Conservation (phyloP, 2,888 invertebrate species). For the Microctonus brassicae region DNA sequence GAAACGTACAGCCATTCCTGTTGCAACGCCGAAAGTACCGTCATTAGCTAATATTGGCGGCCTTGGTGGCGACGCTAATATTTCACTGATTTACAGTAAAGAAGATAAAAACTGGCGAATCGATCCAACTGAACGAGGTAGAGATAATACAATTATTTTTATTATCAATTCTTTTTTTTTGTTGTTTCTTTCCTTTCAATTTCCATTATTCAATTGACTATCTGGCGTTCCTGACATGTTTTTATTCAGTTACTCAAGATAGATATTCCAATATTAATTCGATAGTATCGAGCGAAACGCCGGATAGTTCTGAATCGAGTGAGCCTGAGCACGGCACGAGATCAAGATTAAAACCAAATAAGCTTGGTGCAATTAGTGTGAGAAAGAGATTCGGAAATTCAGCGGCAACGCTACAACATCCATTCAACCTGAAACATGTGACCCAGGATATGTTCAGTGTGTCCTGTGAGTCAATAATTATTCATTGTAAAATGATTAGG, state of each 20-base stretch:
- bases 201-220: slow-evolving; percentile 21
- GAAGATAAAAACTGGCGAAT: slow-evolving; percentile 67
- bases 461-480: slow-evolving; percentile 64
- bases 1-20: slow-evolving; percentile 84
- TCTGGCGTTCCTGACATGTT: slow-evolving; percentile 27
- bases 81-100: slow-evolving; percentile 66
- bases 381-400: slow-evolving; percentile 66
- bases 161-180: slow-evolving; percentile 16
- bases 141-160: slow-evolving; percentile 24
- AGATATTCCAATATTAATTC: slow-evolving; percentile 38
- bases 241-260: slow-evolving; percentile 41
- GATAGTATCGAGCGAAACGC: slow-evolving; percentile 65
- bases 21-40: slow-evolving; percentile 87
- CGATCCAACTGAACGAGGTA: slow-evolving; percentile 68
- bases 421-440: slow-evolving; percentile 66
- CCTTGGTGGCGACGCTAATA: slow-evolving; percentile 63
- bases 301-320: slow-evolving; percentile 66
- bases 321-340: slow-evolving; percentile 63
- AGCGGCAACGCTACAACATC: slow-evolving; percentile 63
- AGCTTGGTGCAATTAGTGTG: slow-evolving; percentile 55
- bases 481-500: slow-evolving; percentile 9
- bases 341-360: slow-evolving; percentile 60
- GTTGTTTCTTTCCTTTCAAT: slow-evolving; percentile 12
- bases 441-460: slow-evolving; percentile 70
- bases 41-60: slow-evolving; percentile 73